Conservation (phyloP, 2,797 vertebrate genomes). For the Eidolon dupreanum region DNA sequence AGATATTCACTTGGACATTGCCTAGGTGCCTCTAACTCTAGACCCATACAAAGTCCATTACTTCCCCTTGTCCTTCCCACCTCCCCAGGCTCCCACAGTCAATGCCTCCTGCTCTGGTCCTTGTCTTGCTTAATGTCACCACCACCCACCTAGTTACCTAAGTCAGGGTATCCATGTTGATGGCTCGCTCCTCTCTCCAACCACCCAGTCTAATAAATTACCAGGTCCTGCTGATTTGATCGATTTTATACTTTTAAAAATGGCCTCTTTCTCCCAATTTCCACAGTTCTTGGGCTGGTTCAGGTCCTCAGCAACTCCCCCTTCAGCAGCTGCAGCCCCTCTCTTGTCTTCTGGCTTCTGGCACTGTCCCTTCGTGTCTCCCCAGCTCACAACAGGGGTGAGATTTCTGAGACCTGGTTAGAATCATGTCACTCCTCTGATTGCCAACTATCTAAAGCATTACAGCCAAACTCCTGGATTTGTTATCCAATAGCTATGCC, state of each 20-base stretch:
- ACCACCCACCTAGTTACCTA: no score
- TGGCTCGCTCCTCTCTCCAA: not conserved
- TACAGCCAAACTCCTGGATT: not conserved
- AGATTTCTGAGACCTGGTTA: not conserved
- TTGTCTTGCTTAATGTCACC: not conserved
- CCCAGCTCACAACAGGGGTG: not conserved
- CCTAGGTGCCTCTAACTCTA: not conserved
- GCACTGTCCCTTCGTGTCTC: fast-evolving
- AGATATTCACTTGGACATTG: not conserved
- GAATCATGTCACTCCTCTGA: not conserved
- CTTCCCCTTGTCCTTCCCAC: not conserved
- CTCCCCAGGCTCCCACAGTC: not conserved
- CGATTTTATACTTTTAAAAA: not conserved
- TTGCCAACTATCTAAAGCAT: not conserved
- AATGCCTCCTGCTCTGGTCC: not conserved
- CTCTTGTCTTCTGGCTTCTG: not conserved
- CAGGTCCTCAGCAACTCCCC: not conserved
- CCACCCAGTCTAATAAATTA: not conserved
- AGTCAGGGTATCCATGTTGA: not conserved
- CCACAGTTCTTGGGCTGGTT: no score
- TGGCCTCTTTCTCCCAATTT: not conserved
- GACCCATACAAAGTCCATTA: fast-evolving
- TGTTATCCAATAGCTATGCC: no score
- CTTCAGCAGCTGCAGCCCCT: fast-evolving
- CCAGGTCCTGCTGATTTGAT: not conserved